Conservation (phyloP, 2,888 invertebrate species). For the Diaperis boleti region DNA sequence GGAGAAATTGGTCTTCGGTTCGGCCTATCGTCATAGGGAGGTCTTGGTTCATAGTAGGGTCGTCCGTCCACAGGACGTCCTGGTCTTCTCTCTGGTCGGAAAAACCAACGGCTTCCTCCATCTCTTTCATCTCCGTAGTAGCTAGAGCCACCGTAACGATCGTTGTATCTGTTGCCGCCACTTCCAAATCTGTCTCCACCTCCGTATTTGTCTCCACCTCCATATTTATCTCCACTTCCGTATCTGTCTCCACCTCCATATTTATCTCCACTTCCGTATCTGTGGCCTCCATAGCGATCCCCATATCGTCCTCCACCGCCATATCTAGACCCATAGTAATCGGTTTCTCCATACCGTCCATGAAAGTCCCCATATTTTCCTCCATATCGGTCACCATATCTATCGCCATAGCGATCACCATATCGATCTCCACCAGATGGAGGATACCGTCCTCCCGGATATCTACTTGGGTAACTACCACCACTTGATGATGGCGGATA, state of each 20-base stretch:
- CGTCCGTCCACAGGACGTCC: conserved; percentile 53
- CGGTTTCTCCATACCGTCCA: conserved; percentile 18
- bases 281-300: conserved; percentile 49
- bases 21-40: conserved; percentile 41
- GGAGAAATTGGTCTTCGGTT: conserved; percentile 37
- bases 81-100: conserved; percentile 60
- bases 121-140: conserved; percentile 61
- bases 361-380: conserved; percentile 50
- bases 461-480: conserved; percentile 15
- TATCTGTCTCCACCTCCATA: conserved; percentile 50
- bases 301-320: conserved; percentile 57
- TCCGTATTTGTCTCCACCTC: conserved; percentile 51
- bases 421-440: conserved; percentile 52
- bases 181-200: conserved; percentile 49
- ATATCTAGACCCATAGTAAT: conserved; percentile 41
- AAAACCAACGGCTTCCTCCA: conserved; percentile 61
- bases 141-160: conserved; percentile 44
- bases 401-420: conserved; percentile 56
- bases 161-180: conserved; percentile 48
- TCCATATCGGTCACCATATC: conserved; percentile 54
- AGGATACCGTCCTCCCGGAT: conserved; percentile 37
- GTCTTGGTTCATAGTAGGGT: conserved; percentile 37
- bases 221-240: conserved; percentile 54
- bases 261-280: conserved; percentile 49
- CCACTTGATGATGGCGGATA: conserved; percentile 51